Base-by-base conservation (phyloP, 2,888 invertebrate genomes). In the Dysmachus trigonus region DNA sequence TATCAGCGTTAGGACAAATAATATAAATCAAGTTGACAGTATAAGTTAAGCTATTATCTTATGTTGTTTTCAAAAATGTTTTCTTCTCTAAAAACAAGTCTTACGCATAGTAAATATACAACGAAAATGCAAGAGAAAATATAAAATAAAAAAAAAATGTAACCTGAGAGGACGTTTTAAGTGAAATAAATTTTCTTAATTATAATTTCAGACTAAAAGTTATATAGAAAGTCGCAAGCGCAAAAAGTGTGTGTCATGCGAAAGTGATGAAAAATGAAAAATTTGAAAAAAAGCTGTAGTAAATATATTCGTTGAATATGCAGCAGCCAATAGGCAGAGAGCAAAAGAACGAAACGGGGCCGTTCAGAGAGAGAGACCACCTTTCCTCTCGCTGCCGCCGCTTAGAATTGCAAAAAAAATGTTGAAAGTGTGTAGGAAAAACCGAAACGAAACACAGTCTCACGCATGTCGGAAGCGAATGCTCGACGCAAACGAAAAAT, bases 401-500 rank as follows among this genome's bases (percentile, higher is more conserved):
- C 31, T 74, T 76, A 77, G 18, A 85, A 85, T 47, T 47, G 47
- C n/a, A n/a, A n/a, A n/a, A n/a, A 81, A 47, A 81, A 35, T 41
- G 33, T 83, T 53, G 81, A 51, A 53, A 53, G 53, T 51, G 81
- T 62, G 76, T 85, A 79, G 79, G 77, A 79, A 85, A 62, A 62
- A 8, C 35, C 7, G 33, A 73, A 79, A 8, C 35, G n/a, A 73
- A 73, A 79, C 76, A 85, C 85, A 76, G 33, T 76, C 62, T 62
- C 76, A 85, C 87, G 85, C 87, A 88, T 85, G 87, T 79, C 86
- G 87, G 88, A 88, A 88, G 87, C 87, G 87, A 88, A 88, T 86
- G 84, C 87, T 88, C 86, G 87, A 88, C 86, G 88, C 88, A 87
- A 88, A 87, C 81, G 86, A 86, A 86, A 88, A 88, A 88, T 88